A percentile compares a stretch with the other conserved stretches of the same genome.
Conservation (phyloP, 2,888 invertebrate genomes). For the Coelogynopora nodosa region DNA sequence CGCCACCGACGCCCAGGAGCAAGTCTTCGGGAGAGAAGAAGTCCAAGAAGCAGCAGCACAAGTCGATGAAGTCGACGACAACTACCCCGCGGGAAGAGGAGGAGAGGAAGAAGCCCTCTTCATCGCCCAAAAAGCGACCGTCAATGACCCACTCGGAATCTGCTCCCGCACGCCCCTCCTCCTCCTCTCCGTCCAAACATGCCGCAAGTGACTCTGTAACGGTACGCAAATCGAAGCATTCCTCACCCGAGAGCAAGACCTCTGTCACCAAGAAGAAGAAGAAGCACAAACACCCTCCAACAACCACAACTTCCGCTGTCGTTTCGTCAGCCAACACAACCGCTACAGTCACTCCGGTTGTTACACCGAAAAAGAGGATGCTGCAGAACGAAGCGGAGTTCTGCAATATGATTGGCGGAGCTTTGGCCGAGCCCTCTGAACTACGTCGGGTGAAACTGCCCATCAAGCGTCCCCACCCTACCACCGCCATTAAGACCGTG, state of each 20-base stretch:
- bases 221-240: not conserved
- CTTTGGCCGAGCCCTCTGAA: not conserved
- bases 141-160: not conserved
- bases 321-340: not conserved
- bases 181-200: not conserved
- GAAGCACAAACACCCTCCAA: not conserved
- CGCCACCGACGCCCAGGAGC: not conserved
- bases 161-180: not conserved
- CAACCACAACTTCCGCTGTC: not conserved
- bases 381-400: not conserved
- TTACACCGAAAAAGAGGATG: not conserved
- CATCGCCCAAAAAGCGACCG: not conserved
- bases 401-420: constrained; percentile 9
- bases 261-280: not conserved
- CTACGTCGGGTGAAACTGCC: not conserved
- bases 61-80: not conserved
- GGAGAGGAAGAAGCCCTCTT: not conserved
- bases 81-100: not conserved
- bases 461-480: not conserved
- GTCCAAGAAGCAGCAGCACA: not conserved
- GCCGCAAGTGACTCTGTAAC: not conserved
- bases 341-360: not conserved
- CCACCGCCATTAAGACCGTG: no score
- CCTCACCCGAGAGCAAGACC: not conserved
- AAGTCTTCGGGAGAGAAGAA: not conserved